Percentiles rank a stretch among this genome's conserved stretches.
These are phyloP conservation scores for Clytia hemisphaerica DNA, from an alignment of 30 jellyfish, hydroid and myxozoan genomes.

Conservation along the genomic window DNA sequence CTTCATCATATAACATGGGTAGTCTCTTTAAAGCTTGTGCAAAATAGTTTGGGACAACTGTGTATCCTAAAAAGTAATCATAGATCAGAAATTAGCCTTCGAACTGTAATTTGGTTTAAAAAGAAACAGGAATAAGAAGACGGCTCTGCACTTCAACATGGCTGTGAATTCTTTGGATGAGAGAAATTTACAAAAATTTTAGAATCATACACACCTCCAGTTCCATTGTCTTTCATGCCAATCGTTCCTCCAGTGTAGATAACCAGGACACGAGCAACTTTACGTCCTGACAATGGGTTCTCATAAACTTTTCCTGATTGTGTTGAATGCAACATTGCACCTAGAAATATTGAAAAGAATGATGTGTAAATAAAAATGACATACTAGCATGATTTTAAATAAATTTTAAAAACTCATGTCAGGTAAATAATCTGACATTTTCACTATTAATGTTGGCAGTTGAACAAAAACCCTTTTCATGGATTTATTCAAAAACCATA, in stretches of 20 bases:
- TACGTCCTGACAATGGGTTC: conserved; percentile 24
- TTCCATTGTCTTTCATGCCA: conserved; percentile 78
- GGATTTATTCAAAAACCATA: no score
- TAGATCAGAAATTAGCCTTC: background rate
- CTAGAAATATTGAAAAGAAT: conserved; percentile 5
- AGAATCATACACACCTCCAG: conserved; percentile 34
- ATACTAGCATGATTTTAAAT: no score
- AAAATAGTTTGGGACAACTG: conserved; percentile 77
- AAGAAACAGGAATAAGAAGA: background rate
- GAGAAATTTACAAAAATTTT: background rate
- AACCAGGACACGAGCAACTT: conserved; percentile 57
- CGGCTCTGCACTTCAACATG: background rate
- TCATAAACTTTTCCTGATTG: conserved; percentile 20
- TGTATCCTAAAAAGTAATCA: conserved; percentile 49
- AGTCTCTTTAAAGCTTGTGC: conserved; percentile 55
- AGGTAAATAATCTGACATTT: no score
- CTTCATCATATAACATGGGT: conserved; percentile 90
- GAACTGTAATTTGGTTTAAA: background rate
- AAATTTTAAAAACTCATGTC: no score
- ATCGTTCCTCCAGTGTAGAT: conserved; percentile 95
- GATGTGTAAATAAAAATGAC: no score
- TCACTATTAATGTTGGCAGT: no score
- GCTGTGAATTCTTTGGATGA: background rate
- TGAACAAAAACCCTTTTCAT: no score
- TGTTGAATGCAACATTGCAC: conserved; percentile 28